Evolutionary conservation across 1,140 invertebrate species (phyloP), one percentile per base, ranked within the genome.

Genomic region (Whitmania pigra): DNA sequence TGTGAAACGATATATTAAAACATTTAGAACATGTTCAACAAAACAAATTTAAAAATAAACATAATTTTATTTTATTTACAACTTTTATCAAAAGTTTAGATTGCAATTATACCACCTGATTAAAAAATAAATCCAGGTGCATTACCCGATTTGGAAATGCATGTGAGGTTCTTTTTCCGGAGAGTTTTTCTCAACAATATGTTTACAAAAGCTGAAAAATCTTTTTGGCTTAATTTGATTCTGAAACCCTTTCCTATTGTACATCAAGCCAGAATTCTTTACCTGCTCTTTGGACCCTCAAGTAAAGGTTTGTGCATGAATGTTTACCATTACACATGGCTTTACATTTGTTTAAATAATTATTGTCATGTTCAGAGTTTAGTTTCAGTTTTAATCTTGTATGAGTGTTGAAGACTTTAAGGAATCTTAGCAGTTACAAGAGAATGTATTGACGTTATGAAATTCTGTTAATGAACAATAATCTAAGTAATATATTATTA

Each of bases 201-300:
- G 76, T 74, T 76, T 68, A 76, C 76, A 69, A 69, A 77, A 18
- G 74, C 76, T 57, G 80, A 81, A 67, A 76, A 76, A 73, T 79
- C 79, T 25, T 81, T 81, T 73, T 82, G 81, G 81, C 73, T 82
- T 17, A 80, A 74, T 53, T 73, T 77, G 69, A 78, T 82, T 20
- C 75, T 82, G 29, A 80, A 80, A 72, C 76, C 77, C n/a, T 81
- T 77, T 78, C 80, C 81, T 27, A 76, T 81, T 73, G 79, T 81
- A 27, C 77, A 80, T 40, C 80, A 82, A 72, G 80, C 81, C 31
- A 77, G 78, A 73, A 73, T 82, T 22, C 71, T 82, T 25, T 81
- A 77, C 71, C 71, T 82, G 36, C 72, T 82, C 15, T 82, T 79
- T 77, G 78, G 80, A 27, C 79, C 79, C 53, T 73, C 76, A 43